Percentiles rank a stretch among this genome's conserved stretches.
Conservation (phyloP, 1,140 invertebrate genomes). For the Conus ventricosus region DNA sequence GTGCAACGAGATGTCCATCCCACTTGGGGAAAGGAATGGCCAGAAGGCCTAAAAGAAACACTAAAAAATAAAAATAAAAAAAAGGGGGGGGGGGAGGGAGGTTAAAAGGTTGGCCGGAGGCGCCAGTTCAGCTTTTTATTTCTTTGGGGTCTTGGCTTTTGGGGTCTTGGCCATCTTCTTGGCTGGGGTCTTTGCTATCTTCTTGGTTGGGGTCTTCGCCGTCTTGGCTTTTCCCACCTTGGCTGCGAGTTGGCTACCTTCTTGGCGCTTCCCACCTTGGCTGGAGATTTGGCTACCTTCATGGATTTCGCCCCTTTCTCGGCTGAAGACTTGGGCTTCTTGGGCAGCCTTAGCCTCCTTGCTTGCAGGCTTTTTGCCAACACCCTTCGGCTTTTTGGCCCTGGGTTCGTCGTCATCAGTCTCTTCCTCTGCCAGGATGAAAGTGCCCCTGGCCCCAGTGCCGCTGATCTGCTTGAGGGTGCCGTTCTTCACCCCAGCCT, state of each 20-base stretch:
- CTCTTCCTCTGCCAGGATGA: not conserved
- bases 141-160: no score
- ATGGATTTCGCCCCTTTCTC: not conserved
- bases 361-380: not conserved
- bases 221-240: not conserved
- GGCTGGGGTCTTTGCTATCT: no score
- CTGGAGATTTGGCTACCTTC: not conserved
- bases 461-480: not conserved
- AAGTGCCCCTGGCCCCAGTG: not conserved
- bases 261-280: not conserved
- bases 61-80: no score
- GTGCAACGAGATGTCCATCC: no score
- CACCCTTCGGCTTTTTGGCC: not conserved
- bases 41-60: no score
- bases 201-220: no score
- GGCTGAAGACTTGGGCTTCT: not conserved
- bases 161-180: no score
- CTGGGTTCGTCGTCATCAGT: not conserved
- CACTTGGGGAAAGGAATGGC: no score
- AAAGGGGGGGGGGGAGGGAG: no score
- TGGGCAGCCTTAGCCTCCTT: not conserved
- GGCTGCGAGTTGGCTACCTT: not conserved
- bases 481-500: not conserved
- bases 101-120: no score
- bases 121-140: no score